These are phyloP conservation scores for Eilema griseolum DNA, from an alignment of 2,888 invertebrate genomes.

Conservation along the genomic window DNA sequence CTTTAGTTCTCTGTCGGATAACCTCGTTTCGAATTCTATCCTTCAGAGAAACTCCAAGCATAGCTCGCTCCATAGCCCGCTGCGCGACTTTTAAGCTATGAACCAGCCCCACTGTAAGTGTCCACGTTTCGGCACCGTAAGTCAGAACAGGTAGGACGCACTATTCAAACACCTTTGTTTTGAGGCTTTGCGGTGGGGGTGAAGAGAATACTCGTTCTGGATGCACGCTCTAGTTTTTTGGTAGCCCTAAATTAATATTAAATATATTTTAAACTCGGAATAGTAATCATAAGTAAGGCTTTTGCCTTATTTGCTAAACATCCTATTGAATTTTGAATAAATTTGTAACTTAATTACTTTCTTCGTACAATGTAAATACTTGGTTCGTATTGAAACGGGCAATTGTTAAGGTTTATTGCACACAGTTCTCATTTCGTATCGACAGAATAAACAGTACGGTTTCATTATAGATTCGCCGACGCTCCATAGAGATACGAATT, in stretches of 20 bases:
- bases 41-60: too few species aligned
- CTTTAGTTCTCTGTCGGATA: too few species aligned
- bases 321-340: constrained; percentile 10
- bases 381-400: constrained; percentile 42
- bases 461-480: constrained; percentile 79
- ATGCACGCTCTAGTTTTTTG: background rate
- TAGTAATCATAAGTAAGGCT: background rate
- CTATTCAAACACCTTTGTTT: too few species aligned
- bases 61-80: too few species aligned
- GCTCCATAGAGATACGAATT: constrained; percentile 64
- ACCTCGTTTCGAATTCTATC: too few species aligned
- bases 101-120: too few species aligned
- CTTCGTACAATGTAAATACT: constrained; percentile 46
- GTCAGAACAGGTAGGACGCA: too few species aligned
- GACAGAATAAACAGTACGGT: constrained; percentile 80
- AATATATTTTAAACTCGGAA: background rate
- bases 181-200: too few species aligned
- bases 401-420: constrained; percentile 77
- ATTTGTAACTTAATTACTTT: constrained; percentile 30
- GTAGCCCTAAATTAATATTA: background rate
- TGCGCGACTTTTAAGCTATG: too few species aligned
- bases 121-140: too few species aligned
- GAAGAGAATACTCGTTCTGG: background rate
- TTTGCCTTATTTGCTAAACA: constrained; percentile 13
- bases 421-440: constrained; percentile 82